Conservation (phyloP, 1,140 invertebrate genomes). For the Papilio aristodemus region DNA sequence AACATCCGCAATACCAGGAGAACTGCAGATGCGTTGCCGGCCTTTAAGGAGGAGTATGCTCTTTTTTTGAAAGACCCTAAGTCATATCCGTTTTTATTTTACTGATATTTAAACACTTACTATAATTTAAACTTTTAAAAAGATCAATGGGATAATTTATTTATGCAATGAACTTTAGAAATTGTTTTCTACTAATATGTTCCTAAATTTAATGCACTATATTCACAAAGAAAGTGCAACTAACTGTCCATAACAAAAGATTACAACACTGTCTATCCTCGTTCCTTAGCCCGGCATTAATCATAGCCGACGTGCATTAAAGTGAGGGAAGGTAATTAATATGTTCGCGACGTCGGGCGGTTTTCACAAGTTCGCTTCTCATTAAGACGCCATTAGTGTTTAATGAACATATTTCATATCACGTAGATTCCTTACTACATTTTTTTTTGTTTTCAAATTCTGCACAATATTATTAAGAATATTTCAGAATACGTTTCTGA, state of each 20-base stretch:
- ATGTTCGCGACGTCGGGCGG: conserved; percentile 54
- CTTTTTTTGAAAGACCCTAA: too few species aligned
- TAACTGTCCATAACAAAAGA: conserved; percentile 14
- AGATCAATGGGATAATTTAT: too few species aligned
- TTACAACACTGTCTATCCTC: conserved; percentile 14
- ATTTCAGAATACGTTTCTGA: not conserved
- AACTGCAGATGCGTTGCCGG: too few species aligned
- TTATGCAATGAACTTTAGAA: too few species aligned
- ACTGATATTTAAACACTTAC: too few species aligned
- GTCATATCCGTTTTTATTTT: too few species aligned
- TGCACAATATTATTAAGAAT: not conserved
- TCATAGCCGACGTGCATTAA: conserved; percentile 52
- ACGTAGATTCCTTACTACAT: conserved; percentile 13
- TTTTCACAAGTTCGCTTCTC: conserved; percentile 58
- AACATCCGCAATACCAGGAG: too few species aligned
- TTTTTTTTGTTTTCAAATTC: conserved; percentile 21
- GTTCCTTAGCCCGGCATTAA: conserved; percentile 42
- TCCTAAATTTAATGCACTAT: not conserved
- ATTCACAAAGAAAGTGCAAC: not conserved
- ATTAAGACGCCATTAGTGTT: conserved; percentile 61
- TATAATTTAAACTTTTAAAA: too few species aligned
- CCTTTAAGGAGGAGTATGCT: too few species aligned
- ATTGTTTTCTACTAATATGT: not conserved
- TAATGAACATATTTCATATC: conserved; percentile 41
- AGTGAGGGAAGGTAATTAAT: conserved; percentile 64